Evolutionary conservation across 2,113 vertebrate species (phyloP), one percentile per base, ranked within the genome.

Genomic region (Pollimyrus isidori): DNA sequence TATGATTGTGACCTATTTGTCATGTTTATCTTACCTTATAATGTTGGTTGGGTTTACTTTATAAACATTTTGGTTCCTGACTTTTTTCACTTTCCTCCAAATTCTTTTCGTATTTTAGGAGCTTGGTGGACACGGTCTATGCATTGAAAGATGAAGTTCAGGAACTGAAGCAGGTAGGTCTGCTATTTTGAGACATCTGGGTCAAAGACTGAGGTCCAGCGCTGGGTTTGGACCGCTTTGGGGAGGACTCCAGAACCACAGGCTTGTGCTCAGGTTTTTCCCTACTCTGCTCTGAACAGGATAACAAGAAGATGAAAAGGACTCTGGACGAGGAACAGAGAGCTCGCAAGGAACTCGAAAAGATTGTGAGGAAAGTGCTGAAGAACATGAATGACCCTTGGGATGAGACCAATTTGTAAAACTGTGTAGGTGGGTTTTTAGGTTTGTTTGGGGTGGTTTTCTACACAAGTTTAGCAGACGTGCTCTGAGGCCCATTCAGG

Each of bases 231-330:
- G 62, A 30, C 26, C 3, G n/a, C 62, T 69, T 69, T n/a, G n/a
- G 62, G 10, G 9, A 10, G 62, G n/a, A n/a, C n/a, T 65, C n/a
- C n/a, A 26, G 69, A 76, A 45, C 39, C 7, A 10, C 23, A 21
- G 39, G 82, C 45, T 46, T 91, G 82, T 83, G 6, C n/a, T 91
- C 35, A 87, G 39, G 2, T 73, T 21, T 15, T 19, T 48, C 17
- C 17, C 45, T 93, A 56, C 84, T 86, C 91, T 93, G 0, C 52
- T 92, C 88, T 26, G 65, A 39, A 58, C 94, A 99, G 98, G 98
- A 99, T 91, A 97, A 97, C 93, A 99, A 99, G 92, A 99, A 99
- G 96, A 98, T 99, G 97, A 99, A 97, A 94, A 97, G 97, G 88
- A 98, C 96, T 0, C 88, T 99, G 92, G 98, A 99, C 90, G 98